These are phyloP conservation scores for Ips nitidus DNA, from an alignment of 1,140 invertebrate genomes.

Conservation along the genomic window DNA sequence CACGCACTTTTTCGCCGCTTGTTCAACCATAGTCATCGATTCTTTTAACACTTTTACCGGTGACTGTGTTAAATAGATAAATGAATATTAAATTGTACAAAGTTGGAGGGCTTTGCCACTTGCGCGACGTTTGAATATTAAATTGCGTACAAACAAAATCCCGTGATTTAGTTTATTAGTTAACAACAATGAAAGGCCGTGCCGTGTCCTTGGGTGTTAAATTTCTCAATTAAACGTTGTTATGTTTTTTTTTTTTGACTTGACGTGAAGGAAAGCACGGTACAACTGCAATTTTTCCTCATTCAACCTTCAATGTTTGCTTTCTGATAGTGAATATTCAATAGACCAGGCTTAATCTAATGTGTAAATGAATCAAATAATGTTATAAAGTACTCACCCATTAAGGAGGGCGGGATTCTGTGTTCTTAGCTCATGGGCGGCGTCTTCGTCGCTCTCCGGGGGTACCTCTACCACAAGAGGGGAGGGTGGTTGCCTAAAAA, in stretches of 20 bases:
- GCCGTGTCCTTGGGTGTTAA: neutral
- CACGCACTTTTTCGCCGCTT: constrained; percentile 10
- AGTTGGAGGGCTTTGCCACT: too few species aligned
- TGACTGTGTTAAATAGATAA: neutral
- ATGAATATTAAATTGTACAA: too few species aligned
- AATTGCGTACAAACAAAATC: too few species aligned
- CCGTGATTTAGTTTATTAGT: too few species aligned
- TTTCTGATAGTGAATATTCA: too few species aligned
- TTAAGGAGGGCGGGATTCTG: constrained; percentile 48
- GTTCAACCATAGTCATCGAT: neutral
- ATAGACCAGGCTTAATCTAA: too few species aligned
- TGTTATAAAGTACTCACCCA: constrained; percentile 43
- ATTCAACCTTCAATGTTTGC: too few species aligned
- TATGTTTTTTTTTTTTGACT: too few species aligned
- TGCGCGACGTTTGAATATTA: too few species aligned
- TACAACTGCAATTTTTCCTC: too few species aligned
- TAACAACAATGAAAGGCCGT: neutral
- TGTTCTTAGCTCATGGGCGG: constrained; percentile 47
- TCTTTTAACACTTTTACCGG: neutral
- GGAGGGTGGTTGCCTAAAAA: constrained; percentile 42
- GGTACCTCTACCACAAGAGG: constrained; percentile 45
- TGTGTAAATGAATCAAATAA: too few species aligned
- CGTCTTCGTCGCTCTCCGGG: constrained; percentile 45
- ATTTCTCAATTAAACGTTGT: neutral
- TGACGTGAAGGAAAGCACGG: too few species aligned